Percentiles rank a stretch among this genome's conserved stretches.
phyloP scores from a whole-genome alignment of 1,140 invertebrate genomes.

The Probaryconus sp. region DNA sequence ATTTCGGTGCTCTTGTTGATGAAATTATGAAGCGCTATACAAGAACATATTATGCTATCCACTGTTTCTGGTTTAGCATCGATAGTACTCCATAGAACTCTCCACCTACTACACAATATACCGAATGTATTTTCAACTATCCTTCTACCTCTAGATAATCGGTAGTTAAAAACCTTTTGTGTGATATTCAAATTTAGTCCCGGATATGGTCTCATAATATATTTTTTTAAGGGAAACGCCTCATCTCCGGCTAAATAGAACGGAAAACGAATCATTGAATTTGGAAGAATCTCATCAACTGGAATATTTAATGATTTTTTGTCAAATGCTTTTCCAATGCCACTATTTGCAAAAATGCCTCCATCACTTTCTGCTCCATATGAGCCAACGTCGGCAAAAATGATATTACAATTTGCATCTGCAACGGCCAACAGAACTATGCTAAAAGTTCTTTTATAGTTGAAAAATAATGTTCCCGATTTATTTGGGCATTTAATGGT shows the following conservation, averaged over 20 bases:
- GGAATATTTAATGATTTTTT: background rate
- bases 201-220: conserved; percentile 74
- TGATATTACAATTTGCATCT: conserved; percentile 64
- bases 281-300: background rate
- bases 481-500: conserved; percentile 46
- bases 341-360: conserved; percentile 41
- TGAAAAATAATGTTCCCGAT: conserved; percentile 54
- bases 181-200: conserved; percentile 6
- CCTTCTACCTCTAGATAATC: conserved; percentile 4
- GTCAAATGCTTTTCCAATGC: conserved; percentile 5
- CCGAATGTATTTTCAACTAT: conserved; percentile 13
- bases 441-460: conserved; percentile 58
- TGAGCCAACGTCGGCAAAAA: conserved; percentile 68
- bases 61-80: conserved; percentile 9
- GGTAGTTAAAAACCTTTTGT: conserved; percentile 19
- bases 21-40: background rate
- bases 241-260: conserved; percentile 74
- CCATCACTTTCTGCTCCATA: conserved; percentile 65
- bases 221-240: conserved; percentile 71
- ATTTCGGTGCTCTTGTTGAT: background rate
- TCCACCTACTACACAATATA: conserved; percentile 3
- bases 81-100: conserved; percentile 1
- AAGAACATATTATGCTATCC: background rate
- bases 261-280: conserved; percentile 15
- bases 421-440: conserved; percentile 58